Evolutionary conservation across 2,113 vertebrate genomes (phyloP).

Genomic region (Cranoglanis bouderius): DNA sequence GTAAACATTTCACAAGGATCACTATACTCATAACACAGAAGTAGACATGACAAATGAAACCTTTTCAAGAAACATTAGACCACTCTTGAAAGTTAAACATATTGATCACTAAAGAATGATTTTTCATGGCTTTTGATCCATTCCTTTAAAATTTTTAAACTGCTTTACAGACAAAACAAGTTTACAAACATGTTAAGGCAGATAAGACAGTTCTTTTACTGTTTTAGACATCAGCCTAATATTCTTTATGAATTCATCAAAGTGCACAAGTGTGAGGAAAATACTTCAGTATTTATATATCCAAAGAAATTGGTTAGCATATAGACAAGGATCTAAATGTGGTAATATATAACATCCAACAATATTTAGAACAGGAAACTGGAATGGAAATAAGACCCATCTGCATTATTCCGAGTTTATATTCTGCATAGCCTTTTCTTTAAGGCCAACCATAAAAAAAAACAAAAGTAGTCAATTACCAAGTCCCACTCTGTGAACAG

Average conservation of each 20-base stretch:
- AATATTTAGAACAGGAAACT: not conserved
- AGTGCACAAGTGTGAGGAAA: slow-evolving; percentile 7
- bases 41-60: not conserved
- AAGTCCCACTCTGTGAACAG: slow-evolving; percentile 12
- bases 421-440: not conserved
- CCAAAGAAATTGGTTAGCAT: slow-evolving; percentile 54
- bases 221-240: not conserved
- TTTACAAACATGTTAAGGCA: not conserved
- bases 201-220: not conserved
- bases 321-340: not conserved
- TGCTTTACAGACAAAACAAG: not conserved
- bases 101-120: not conserved
- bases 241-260: not conserved
- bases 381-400: slow-evolving; percentile 3
- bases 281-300: slow-evolving; percentile 33
- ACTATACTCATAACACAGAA: not conserved
- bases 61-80: not conserved
- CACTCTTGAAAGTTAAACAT: not conserved
- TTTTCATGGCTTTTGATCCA: not conserved
- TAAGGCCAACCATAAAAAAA: not conserved
- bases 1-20: slow-evolving; percentile 6
- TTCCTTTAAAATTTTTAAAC: not conserved
- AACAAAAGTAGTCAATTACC: not conserved
- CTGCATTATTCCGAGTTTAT: not conserved
- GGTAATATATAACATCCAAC: not conserved